Evolutionary conservation across 1,140 invertebrate species (phyloP).

Genomic region (Apis florea): DNA sequence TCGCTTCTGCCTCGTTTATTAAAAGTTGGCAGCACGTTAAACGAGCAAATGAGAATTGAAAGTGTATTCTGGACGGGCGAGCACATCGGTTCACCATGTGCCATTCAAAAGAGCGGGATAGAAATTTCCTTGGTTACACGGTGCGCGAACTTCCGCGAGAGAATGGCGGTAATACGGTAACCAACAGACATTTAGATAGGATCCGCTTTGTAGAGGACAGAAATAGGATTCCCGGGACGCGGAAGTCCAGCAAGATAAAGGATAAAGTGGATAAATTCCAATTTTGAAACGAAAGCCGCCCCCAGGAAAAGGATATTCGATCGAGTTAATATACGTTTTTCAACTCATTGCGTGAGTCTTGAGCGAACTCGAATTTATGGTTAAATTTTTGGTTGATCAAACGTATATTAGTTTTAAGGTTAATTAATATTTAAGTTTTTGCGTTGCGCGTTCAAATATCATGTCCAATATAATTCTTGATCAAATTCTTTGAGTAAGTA

Average conservation of each 20-base stretch:
- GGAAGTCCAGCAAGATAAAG: slow-evolving; percentile 23
- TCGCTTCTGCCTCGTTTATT: neutral
- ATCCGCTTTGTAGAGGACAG: slow-evolving; percentile 29
- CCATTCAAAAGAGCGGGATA: no score
- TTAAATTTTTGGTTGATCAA: no score
- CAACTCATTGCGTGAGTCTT: neutral
- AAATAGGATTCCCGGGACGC: slow-evolving; percentile 39
- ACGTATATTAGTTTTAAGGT: no score
- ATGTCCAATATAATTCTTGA: no score
- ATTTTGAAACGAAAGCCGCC: neutral
- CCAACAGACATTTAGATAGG: slow-evolving; percentile 41
- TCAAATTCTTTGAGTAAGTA: no score
- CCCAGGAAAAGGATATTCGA: no score
- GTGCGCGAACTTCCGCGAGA: neutral
- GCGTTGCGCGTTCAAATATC: no score
- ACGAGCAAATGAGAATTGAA: neutral
- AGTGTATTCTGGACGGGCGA: neutral
- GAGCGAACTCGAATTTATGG: no score
- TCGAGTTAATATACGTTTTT: neutral
- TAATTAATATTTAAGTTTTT: no score
- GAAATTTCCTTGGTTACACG: neutral
- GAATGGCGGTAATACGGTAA: slow-evolving; percentile 31
- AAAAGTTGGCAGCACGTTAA: neutral
- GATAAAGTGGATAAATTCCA: slow-evolving; percentile 30
- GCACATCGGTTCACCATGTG: neutral